These are phyloP conservation scores for Colletes gigas DNA, from an alignment of 1,140 invertebrate genomes.

Conservation along the genomic window DNA sequence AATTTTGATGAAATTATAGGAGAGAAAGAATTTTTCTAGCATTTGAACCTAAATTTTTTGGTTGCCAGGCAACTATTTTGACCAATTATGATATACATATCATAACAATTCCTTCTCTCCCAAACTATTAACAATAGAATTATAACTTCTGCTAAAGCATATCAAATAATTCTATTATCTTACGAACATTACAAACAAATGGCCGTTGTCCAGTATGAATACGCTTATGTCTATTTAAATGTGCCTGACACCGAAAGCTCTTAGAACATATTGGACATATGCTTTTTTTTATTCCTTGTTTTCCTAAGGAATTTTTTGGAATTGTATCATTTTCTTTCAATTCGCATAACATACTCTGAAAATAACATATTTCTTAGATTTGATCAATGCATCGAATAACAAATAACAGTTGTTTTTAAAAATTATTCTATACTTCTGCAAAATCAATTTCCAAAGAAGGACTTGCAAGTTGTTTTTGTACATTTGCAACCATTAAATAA, in stretches of 20 bases:
- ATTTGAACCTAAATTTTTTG: too few relatives aligned
- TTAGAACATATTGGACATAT: constrained; percentile 73
- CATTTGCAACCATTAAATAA: constrained; percentile 75
- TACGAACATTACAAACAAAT: constrained; percentile 77
- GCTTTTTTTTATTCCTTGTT: constrained; percentile 61
- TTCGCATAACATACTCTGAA: constrained; percentile 74
- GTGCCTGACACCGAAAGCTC: constrained; percentile 75
- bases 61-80: too few relatives aligned
- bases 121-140: background rate
- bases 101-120: background rate
- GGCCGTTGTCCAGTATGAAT: constrained; percentile 77
- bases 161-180: constrained; percentile 2
- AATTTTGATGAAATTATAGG: too few relatives aligned
- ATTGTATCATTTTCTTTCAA: constrained; percentile 70
- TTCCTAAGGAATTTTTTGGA: constrained; percentile 54
- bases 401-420: background rate
- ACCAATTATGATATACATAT: too few relatives aligned
- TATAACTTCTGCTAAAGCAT: background rate
- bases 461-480: constrained; percentile 73
- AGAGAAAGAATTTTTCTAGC: too few relatives aligned
- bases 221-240: constrained; percentile 76
- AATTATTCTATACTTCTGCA: constrained; percentile 68
- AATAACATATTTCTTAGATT: constrained; percentile 17
- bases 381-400: background rate
- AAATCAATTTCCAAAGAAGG: constrained; percentile 76